Evolutionary conservation across 2,113 vertebrate genomes (phyloP).

Genomic region (sheep (Ovis aries)): ARS-UI_Ramb_v3.0 NC_056077.1:14853001-14853500

Average conservation of each 20-base stretch:
- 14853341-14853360: neutral
- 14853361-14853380: neutral
- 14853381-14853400: neutral
- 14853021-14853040: fast-evolving
- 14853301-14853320: neutral
- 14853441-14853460: neutral
- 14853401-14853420: neutral
- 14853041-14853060: neutral
- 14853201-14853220: neutral
- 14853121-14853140: neutral
- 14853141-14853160: neutral
- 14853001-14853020: neutral
- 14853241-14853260: neutral
- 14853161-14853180: neutral
- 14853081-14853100: neutral
- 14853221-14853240: conserved; percentile 30
- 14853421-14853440: neutral
- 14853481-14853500: neutral
- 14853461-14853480: neutral
- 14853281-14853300: neutral
- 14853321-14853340: neutral
- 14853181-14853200: neutral
- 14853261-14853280: neutral
- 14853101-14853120: neutral
- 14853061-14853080: neutral